Evolutionary conservation across 2,888 invertebrate species (phyloP).

Genomic region (Hirtodrosophila histrioides): DNA sequence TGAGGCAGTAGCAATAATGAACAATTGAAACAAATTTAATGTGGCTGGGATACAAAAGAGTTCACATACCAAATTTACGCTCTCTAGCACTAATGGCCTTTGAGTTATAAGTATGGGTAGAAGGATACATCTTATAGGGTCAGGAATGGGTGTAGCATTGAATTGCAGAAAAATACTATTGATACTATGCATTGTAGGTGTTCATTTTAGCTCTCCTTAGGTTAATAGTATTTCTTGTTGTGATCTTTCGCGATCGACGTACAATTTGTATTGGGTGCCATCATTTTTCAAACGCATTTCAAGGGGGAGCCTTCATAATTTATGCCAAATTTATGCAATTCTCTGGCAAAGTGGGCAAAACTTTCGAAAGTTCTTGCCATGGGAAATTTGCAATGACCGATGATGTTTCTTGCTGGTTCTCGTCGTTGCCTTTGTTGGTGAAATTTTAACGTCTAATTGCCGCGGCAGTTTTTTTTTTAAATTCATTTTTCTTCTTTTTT

Average conservation of each 20-base stretch:
- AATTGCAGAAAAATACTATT: too few species aligned
- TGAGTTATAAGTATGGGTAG: too few species aligned
- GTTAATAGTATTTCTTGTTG: not conserved
- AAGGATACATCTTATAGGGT: too few species aligned
- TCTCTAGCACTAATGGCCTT: too few species aligned
- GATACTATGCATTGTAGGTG: too few species aligned
- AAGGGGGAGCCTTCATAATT: constrained; percentile 37
- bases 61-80: too few species aligned
- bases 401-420: constrained; percentile 23
- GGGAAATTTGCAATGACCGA: constrained; percentile 67
- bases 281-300: constrained; percentile 28
- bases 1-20: too few species aligned
- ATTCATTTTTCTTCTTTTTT: constrained; percentile 3
- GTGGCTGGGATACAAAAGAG: too few species aligned
- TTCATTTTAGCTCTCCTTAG: too few species aligned
- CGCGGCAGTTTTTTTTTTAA: constrained; percentile 20
- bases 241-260: constrained; percentile 17
- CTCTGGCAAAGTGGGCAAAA: constrained; percentile 35
- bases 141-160: too few species aligned
- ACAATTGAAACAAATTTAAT: too few species aligned
- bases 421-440: constrained; percentile 30
- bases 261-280: constrained; percentile 6
- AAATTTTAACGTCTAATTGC: constrained; percentile 56
- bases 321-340: constrained; percentile 72
- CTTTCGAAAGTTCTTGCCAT: constrained; percentile 72